Conservation (phyloP, 2,888 invertebrate species). For the Therioaphis trifolii region DNA sequence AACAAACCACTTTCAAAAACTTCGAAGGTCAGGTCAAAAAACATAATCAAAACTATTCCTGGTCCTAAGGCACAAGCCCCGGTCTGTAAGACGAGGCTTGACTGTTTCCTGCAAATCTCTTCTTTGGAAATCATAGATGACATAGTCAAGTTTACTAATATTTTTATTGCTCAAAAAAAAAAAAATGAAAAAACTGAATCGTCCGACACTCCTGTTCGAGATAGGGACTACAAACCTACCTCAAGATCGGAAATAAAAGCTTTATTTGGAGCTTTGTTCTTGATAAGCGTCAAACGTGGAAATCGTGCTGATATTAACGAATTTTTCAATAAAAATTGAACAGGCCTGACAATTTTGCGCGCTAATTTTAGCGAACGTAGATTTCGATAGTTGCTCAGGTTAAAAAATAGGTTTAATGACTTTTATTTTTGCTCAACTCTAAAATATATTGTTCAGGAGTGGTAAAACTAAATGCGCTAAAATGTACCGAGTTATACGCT, state of each 20-base stretch:
- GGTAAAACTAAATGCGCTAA: too few relatives aligned
- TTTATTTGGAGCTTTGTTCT: conserved; percentile 17
- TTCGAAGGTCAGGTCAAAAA: conserved; percentile 8
- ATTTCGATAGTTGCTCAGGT: conserved; percentile 22
- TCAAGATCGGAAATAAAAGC: conserved; percentile 27
- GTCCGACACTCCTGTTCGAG: conserved; percentile 25
- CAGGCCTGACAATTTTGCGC: conserved; percentile 16
- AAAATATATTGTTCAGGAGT: too few relatives aligned
- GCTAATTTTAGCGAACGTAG: conserved; percentile 32
- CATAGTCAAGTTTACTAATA: conserved; percentile 27
- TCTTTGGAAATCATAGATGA: conserved; percentile 34
- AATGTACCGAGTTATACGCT: too few relatives aligned
- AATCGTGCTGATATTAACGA: conserved; percentile 30
- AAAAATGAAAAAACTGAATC: conserved; percentile 5
- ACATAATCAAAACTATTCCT: conserved; percentile 1
- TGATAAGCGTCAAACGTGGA: conserved; percentile 25
- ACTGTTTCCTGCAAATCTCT: conserved; percentile 8
- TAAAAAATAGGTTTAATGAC: too few relatives aligned
- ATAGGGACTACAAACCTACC: conserved; percentile 28
- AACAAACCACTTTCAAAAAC: conserved; percentile 6
- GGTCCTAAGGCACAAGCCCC: conserved; percentile 8
- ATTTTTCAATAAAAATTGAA: conserved; percentile 34
- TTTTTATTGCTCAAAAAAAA: conserved; percentile 32
- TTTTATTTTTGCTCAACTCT: too few relatives aligned
- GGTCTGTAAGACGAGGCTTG: conserved; percentile 9